phyloP scores from a whole-genome alignment of 2,797 vertebrate genomes.

The Psittacula derbiana region DNA sequence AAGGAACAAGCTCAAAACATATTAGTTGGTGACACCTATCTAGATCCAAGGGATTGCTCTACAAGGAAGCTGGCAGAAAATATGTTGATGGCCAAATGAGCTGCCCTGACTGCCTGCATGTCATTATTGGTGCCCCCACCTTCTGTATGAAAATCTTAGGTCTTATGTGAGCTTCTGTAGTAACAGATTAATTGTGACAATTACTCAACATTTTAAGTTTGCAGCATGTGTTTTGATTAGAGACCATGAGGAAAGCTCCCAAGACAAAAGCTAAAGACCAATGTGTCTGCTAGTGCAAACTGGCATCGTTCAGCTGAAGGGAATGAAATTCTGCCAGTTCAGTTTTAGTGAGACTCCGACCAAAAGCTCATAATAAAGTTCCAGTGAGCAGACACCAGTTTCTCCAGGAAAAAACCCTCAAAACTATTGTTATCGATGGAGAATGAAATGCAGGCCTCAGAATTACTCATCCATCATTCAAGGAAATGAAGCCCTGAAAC shows the following conservation, averaged over 20 bases:
- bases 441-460: not conserved
- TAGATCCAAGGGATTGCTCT: not conserved
- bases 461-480: not conserved
- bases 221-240: not conserved
- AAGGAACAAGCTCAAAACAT: not conserved
- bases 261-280: not conserved
- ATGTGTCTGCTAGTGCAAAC: rapidly evolving
- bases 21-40: not conserved
- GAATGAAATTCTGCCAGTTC: not conserved
- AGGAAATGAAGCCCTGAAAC: not conserved
- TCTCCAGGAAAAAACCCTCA: not conserved
- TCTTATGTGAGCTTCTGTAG: not conserved
- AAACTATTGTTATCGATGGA: not conserved
- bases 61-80: not conserved
- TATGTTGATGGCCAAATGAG: not conserved
- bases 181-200: not conserved
- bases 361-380: not conserved
- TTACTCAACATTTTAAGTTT: not conserved
- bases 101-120: not conserved
- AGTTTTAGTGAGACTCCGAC: not conserved
- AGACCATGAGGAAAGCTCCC: not conserved
- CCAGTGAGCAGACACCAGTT: not conserved
- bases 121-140: not conserved
- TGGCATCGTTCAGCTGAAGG: not conserved
- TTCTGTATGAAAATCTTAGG: not conserved